Percentiles rank a stretch among this genome's conserved stretches.
Conservation (phyloP, 2,113 vertebrate genomes). For the Nerophis ophidion region DNA sequence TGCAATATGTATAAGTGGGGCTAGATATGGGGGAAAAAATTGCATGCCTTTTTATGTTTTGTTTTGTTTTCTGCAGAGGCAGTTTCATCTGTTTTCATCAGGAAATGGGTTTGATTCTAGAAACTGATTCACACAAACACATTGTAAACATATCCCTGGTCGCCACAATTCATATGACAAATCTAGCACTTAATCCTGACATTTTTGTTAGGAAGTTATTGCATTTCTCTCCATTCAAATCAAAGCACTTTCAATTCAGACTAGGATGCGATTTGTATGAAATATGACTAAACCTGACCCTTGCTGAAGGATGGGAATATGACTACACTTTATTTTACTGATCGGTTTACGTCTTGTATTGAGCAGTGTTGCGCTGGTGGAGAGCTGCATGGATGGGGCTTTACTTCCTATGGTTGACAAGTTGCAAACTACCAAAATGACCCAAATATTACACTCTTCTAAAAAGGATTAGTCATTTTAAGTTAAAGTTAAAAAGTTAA, state of each 20-base stretch:
- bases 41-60: slow-evolving; percentile 16
- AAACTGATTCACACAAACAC: neutral
- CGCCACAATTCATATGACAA: slow-evolving; percentile 5
- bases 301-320: too few species aligned
- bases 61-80: slow-evolving; percentile 11
- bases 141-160: neutral
- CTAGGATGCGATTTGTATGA: neutral
- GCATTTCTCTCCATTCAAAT: slow-evolving; percentile 10
- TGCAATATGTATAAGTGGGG: slow-evolving; percentile 14
- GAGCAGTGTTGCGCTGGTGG: neutral
- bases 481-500: too few species aligned
- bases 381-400: too few species aligned
- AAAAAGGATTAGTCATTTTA: too few species aligned
- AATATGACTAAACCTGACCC: too few species aligned
- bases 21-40: slow-evolving; percentile 9
- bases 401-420: too few species aligned
- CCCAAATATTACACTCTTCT: too few species aligned
- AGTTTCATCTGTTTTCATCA: slow-evolving; percentile 7
- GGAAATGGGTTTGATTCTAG: slow-evolving; percentile 26
- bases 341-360: neutral
- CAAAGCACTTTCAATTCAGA: slow-evolving; percentile 16
- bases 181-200: slow-evolving; percentile 30
- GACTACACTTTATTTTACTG: too few species aligned
- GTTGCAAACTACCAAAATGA: too few species aligned
- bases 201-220: slow-evolving; percentile 16